Base-by-base conservation (phyloP, 2,797 vertebrate species). In the Gallinago stenura region DNA sequence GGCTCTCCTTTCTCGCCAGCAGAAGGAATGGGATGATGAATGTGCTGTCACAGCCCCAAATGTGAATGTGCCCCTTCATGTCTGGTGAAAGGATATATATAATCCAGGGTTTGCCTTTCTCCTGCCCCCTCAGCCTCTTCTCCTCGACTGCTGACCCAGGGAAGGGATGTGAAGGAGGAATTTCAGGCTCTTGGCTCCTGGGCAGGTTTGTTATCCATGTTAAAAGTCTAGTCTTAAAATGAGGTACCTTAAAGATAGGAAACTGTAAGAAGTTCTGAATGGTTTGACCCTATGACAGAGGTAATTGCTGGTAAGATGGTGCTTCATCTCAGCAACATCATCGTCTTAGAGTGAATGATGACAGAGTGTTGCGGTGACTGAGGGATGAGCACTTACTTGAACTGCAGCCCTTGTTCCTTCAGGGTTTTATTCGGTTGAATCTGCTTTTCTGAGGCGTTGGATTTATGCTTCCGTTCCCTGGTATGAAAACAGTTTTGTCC, bases 21-120 rank as follows among this genome's bases (percentile, higher is more conserved):
- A 80, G 39, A 58, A 79, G 31, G 45, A 91, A 33, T 41, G 81
- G 80, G 51, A 60, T 93, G 93, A 91, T 88, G 51, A 91, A 93
- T 88, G 77, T 76, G 58, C 70, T 88, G 70, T 82, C 89, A 88
- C 54, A 69, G 35, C 16, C 62, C 61, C 69, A 79, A 65, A 53
- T 58, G 79, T 93, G 91, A 71, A 87, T 45, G 65, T 90, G 65
- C 18, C 50, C 58, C 76, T 83, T 73, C 43, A 9, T 16, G 54
- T 66, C 39, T 76, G 48, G 28, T n/a, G 43, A 62, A 86, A 82
- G 51, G 39, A 75, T 41, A 39, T 48, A 18, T 69, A 71, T 75
- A 93, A 95, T 20, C 35, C 53, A 66, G 25, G 45, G 9, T 60
- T 31, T 83, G 53, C 51, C 35, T 66, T 89, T 89, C 37, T 30